Conservation (phyloP, 2,113 vertebrate genomes). For the Butorides virescens region DNA sequence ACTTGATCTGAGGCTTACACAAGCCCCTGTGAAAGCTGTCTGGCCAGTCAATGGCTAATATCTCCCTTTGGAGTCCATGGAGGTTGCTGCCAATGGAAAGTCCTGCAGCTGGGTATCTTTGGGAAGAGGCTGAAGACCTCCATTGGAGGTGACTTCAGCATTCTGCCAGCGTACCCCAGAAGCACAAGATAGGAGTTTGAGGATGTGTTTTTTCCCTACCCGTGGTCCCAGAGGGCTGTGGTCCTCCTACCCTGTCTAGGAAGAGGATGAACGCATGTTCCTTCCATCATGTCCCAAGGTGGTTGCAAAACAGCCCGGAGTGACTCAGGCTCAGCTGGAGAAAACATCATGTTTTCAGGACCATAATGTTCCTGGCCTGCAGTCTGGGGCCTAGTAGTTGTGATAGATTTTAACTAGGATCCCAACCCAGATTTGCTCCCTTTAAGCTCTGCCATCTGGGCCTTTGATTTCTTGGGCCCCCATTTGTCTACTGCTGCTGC, state of each 20-base stretch:
- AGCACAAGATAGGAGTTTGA: not conserved
- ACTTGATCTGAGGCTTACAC: not conserved
- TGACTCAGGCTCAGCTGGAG: not conserved
- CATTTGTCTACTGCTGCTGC: not conserved
- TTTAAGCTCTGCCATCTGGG: not conserved
- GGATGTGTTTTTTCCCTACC: not conserved
- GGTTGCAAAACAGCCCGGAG: not conserved
- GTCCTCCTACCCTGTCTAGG: not conserved
- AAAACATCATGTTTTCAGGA: not conserved
- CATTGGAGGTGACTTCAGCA: not conserved
- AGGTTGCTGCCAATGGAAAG: not conserved
- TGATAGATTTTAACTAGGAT: not conserved
- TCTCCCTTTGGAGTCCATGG: not conserved
- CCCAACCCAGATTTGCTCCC: not conserved
- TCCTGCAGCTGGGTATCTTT: not conserved
- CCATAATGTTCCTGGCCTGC: not conserved
- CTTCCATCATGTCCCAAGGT: not conserved
- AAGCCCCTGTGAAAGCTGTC: not conserved
- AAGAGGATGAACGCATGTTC: not conserved
- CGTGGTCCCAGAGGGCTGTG: not conserved
- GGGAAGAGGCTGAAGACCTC: not conserved
- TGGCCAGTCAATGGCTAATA: not conserved
- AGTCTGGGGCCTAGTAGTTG: not conserved
- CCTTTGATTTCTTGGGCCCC: not conserved
- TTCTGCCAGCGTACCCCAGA: not conserved